Evolutionary conservation across 2,888 invertebrate species (phyloP), one percentile per base, ranked within the genome.

Genomic region (Lithophane ornitopus): DNA sequence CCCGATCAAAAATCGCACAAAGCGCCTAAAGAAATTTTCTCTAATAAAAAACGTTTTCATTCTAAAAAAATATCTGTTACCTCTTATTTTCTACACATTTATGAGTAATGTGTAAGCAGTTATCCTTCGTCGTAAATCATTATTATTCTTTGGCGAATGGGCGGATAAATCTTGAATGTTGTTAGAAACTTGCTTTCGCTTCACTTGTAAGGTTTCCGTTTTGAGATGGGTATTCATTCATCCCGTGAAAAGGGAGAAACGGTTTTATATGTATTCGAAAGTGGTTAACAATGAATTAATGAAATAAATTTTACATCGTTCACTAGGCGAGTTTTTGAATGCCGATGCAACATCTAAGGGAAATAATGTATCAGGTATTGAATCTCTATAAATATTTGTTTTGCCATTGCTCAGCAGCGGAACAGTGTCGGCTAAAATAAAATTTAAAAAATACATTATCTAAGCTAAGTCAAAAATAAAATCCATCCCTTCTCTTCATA

Each of bases 111-210:
- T 49, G n/a, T 44, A 44, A 44, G 46, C 52, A 61, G 78, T 78
- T 72, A 84, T 70, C 71, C 67, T 56, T n/a, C 14, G 49, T 73
- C 70, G n/a, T 83, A 81, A 74, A 83, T 83, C 84, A 83, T 56
- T 63, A 34, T 46, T 63, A 67, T 68, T 73, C 41, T 65, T 65
- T n/a, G 1, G 39, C 3, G 16, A 70, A 63, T 46, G 52, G 56
- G 34, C 34, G 1, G 28, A 76, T 81, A 81, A 65, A 80, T 73
- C 73, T 68, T 34, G 16, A 65, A 58, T 58, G 28, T 68, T 83
- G 26, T 65, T 69, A 72, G 46, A 81, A 69, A 81, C 59, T 75
- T 19, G 58, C 58, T 71, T 41, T 58, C 46, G 44, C 56, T 22
- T 16, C 3, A n/a, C 14, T 56, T 49, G 54, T 68, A 46, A 39